phyloP scores from a whole-genome alignment of 2,888 invertebrate species.

The Drosophila antonietae region DNA sequence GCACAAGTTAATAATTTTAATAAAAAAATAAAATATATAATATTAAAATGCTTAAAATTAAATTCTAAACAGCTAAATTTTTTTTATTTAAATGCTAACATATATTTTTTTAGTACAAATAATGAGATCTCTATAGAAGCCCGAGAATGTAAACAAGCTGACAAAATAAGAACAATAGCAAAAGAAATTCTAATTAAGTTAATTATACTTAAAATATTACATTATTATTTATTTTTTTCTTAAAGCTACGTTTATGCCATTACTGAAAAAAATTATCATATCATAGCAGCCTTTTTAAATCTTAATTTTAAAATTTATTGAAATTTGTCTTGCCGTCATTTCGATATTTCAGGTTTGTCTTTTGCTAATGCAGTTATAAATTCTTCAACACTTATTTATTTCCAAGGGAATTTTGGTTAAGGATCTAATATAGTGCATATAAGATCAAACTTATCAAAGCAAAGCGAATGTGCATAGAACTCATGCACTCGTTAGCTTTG shows the following conservation, averaged over 20 bases:
- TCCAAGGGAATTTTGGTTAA: neutral
- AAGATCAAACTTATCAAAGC: too few relatives aligned
- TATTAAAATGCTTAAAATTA: neutral
- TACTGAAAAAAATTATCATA: too few relatives aligned
- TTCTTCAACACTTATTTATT: neutral
- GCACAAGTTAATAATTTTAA: neutral
- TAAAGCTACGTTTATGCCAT: neutral
- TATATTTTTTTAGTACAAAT: neutral
- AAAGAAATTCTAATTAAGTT: too few relatives aligned
- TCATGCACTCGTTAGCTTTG: too few relatives aligned
- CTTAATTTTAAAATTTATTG: too few relatives aligned
- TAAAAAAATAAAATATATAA: neutral
- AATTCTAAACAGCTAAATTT: too few relatives aligned
- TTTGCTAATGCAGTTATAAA: neutral
- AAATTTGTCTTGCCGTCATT: too few relatives aligned
- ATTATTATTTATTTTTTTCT: neutral
- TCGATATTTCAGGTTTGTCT: neutral
- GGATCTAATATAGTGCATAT: neutral
- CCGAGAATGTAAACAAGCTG: neutral
- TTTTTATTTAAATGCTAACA: too few relatives aligned
- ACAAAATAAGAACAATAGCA: neutral
- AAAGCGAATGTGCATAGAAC: too few relatives aligned
- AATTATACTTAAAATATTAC: neutral
- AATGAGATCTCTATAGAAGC: neutral
- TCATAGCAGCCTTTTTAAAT: too few relatives aligned